phyloP scores from a whole-genome alignment of 2,797 vertebrate genomes.

The Capromys pilorides region DNA sequence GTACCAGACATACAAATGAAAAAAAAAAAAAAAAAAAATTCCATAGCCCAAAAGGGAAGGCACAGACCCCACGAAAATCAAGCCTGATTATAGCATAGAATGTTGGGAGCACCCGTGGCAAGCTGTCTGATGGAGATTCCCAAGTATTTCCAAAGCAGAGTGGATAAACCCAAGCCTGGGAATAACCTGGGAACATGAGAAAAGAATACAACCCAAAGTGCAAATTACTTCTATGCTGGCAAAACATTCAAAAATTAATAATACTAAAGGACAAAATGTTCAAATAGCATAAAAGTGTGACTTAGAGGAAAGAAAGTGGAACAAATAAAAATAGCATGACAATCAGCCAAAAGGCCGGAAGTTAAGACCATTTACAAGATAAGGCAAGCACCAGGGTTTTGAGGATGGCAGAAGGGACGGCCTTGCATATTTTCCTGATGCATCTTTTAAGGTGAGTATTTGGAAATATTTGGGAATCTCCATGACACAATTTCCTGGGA shows the following conservation, averaged over 20 bases:
- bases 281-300: not conserved
- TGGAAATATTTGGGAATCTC: not conserved
- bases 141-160: too few relatives aligned
- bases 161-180: too few relatives aligned
- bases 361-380: not conserved
- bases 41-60: not conserved
- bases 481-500: not conserved
- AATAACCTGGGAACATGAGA: not conserved
- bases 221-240: not conserved
- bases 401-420: not conserved
- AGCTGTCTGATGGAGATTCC: too few relatives aligned
- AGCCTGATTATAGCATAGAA: rapidly evolving
- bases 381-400: not conserved
- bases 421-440: not conserved
- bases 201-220: not conserved
- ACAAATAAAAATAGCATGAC: not conserved
- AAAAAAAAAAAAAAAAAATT: too few relatives aligned
- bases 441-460: not conserved
- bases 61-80: rapidly evolving
- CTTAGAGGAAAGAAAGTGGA: rapidly evolving
- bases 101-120: too few relatives aligned
- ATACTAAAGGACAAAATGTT: too few relatives aligned
- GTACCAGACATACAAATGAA: too few relatives aligned
- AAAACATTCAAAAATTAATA: not conserved
- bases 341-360: not conserved